Evolutionary conservation across 2,888 invertebrate species (phyloP).

Genomic region (Pristionchus exspectatus): DNA sequence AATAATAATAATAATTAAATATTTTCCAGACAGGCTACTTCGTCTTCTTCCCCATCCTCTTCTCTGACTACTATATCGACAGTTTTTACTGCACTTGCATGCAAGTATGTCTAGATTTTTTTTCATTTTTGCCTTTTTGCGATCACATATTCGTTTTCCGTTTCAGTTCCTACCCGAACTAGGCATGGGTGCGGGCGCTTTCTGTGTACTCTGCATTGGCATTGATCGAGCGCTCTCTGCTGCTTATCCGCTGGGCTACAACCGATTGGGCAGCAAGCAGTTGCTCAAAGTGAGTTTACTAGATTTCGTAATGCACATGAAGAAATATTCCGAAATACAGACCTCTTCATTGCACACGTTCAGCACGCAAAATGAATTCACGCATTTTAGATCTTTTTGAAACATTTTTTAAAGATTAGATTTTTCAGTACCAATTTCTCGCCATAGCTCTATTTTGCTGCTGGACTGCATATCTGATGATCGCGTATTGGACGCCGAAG

Average conservation of each 20-base stretch:
- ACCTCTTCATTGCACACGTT: too few species aligned
- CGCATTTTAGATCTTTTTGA: too few species aligned
- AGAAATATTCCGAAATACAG: too few species aligned
- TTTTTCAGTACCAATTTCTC: background rate
- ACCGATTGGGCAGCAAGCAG: background rate
- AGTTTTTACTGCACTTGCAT: background rate
- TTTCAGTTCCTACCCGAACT: constrained; percentile 26
- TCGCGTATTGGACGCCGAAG: background rate
- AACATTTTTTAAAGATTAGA: too few species aligned
- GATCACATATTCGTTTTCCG: too few species aligned
- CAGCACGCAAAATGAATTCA: too few species aligned
- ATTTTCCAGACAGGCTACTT: constrained; percentile 1
- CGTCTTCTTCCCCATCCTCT: background rate
- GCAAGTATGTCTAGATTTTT: background rate
- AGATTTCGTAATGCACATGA: too few species aligned
- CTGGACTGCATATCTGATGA: background rate
- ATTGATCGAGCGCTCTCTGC: background rate
- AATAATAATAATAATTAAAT: background rate
- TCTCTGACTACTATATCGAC: too few species aligned
- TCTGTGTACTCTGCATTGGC: background rate
- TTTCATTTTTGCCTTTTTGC: background rate
- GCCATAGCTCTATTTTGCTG: background rate
- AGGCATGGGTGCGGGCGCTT: background rate
- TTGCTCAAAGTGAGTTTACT: background rate
- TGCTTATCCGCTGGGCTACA: background rate